A percentile compares a stretch with the other conserved stretches of the same genome.
These are phyloP conservation scores for Eulemur albifrons DNA, from an alignment of 2,797 vertebrate genomes.

Conservation along the genomic window DNA sequence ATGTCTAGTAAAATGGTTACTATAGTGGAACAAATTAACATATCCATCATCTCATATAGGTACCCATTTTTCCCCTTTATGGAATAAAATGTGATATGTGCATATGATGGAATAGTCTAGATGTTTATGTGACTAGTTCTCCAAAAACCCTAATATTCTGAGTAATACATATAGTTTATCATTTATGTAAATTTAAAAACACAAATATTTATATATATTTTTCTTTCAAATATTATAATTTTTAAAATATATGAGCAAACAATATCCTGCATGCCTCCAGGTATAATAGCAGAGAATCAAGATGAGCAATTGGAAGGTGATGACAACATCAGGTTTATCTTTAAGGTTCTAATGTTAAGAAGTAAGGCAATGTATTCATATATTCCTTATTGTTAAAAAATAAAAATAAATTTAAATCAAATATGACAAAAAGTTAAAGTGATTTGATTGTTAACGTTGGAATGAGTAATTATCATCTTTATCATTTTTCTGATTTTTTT, in stretches of 20 bases:
- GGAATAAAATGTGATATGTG: not conserved
- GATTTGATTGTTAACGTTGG: not conserved
- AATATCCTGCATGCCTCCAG: not conserved
- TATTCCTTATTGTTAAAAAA: not conserved
- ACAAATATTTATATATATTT: not conserved
- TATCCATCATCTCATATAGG: too few relatives aligned
- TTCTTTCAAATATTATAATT: not conserved
- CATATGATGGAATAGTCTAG: not conserved
- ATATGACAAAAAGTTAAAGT: not conserved
- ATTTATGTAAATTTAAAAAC: not conserved
- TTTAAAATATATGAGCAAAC: not conserved
- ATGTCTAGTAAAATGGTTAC: too few relatives aligned
- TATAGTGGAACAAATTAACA: too few relatives aligned
- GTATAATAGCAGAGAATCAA: not conserved
- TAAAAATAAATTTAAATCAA: not conserved
- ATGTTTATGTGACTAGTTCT: not conserved
- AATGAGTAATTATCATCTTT: not conserved
- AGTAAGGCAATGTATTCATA: not conserved
- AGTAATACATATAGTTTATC: not conserved
- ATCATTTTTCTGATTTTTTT: not conserved
- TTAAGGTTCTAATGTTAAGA: not conserved
- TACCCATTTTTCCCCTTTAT: too few relatives aligned
- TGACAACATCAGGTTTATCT: not conserved
- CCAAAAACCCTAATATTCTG: not conserved
- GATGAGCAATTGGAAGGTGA: not conserved